These are phyloP conservation scores for Nephrotoma flavescens DNA, from an alignment of 2,888 invertebrate genomes.

Conservation along the genomic window DNA sequence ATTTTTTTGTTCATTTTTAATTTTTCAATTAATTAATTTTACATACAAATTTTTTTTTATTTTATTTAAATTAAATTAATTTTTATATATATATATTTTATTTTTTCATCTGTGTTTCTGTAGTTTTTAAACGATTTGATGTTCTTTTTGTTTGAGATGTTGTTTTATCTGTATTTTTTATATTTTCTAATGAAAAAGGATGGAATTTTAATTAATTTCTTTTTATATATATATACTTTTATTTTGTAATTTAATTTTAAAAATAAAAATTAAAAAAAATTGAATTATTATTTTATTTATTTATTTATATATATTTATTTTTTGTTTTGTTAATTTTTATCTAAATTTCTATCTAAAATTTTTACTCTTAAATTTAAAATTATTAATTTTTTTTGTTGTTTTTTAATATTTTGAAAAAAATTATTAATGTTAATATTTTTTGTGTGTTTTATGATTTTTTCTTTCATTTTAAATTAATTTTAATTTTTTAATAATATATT, in stretches of 20 bases:
- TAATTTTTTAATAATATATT: conserved; percentile 3
- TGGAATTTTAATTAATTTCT: background rate
- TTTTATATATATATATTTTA: background rate
- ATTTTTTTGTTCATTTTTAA: background rate
- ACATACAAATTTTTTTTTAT: background rate
- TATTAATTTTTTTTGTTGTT: background rate
- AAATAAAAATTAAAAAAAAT: background rate
- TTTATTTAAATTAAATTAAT: background rate
- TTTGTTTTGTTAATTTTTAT: background rate
- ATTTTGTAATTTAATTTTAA: background rate
- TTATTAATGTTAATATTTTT: background rate
- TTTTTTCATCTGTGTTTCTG: background rate
- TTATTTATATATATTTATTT: background rate
- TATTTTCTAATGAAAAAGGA: background rate
- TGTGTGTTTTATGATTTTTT: background rate
- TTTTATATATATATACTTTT: background rate
- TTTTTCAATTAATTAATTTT: background rate
- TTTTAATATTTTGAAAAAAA: background rate
- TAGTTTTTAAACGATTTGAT: background rate
- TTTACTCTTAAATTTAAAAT: background rate
- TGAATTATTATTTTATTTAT: background rate
- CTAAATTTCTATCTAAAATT: background rate
- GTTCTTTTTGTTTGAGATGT: background rate
- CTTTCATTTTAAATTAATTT: background rate
- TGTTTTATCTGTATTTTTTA: background rate